Evolutionary conservation across 2,797 vertebrate species (phyloP), one percentile per base, ranked within the genome.

Genomic region (Merluccius polli): DNA sequence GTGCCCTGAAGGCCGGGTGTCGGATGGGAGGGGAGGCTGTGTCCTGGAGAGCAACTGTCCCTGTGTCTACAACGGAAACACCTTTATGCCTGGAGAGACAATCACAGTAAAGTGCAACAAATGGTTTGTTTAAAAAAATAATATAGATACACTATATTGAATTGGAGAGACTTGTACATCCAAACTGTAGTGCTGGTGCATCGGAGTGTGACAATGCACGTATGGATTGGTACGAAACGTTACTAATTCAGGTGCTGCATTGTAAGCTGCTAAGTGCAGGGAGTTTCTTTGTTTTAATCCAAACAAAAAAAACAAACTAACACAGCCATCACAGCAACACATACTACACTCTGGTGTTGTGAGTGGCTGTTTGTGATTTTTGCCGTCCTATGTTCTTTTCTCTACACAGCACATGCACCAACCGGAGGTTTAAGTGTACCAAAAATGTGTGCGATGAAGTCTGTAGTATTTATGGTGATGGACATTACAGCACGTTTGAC

Each of bases 401-500:
- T 86, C 73, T 75, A n/a, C 52, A 0, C 78, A 99, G 98, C 86
- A 92, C 86, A 7, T 99, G 98, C 76, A 84, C 86, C 73, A 83
- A 85, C 38, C 90, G 95, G 81, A 94, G 81, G 85, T 99, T 97
- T 93, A 81, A 75, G 0, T 99, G 98, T 76, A 96, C 95, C 0
- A 78, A 82, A 0, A 82, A 95, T 1, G 81, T 89, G 59, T 99
- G 98, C 81, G 89, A 94, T 67, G 91, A 85, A 75, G 95, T 95
- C 2, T 99, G 98, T 68, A 86, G 89, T 0, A 92, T 96, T 74
- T 99, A 97, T 1, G 98, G 98, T 33, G 95, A 97, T 0, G 96
- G 98, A 0, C 97, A 99, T 86, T 96, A 96, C 52, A 80, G 91
- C 72, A 98, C 96, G 8, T 98, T 98, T 81, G 97, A 99, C 1